Evolutionary conservation across 1,140 invertebrate genomes (phyloP), one percentile per base, ranked within the genome.

Genomic region (Goniozus legneri): DNA sequence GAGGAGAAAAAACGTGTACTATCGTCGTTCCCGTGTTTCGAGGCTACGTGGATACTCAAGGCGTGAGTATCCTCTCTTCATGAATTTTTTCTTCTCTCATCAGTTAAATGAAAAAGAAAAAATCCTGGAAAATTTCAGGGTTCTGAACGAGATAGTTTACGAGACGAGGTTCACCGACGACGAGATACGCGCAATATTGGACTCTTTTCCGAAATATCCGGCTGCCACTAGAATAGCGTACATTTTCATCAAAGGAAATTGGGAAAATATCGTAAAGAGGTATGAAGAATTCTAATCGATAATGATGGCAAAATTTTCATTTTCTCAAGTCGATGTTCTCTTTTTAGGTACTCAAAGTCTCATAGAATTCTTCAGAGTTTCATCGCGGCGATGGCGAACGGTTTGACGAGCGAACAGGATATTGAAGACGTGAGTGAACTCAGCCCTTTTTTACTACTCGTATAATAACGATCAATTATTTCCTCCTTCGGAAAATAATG

Each of bases 21-120:
- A 10, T 64, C 59, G 2, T 59, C 68, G 8, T 59, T 67, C 37
- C 60, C 60, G 12, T 72, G 69, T 27, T 69, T 71, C 39, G 60
- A 72, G 44, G 57, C 56, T 8, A 56, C 67, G 0, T 64, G 65
- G 61, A 62, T 72, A 21, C 37, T 71, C 12, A 60, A 71, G 43
- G 53, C 56, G 69, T 72, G 36, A 68, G 60, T 58, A 34, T 30
- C 30, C 30, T 10, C n/a, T 27, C 24, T n/a, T 15, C 16, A 22
- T 27, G 15, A n/a, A 8, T 31, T 2, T 2, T 16, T 31, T 8
- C 31, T 13, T 43, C n/a, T 34, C 15, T 13, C 32, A 34, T 34
- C 13, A 13, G 6, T 15, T 8, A 13, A 13, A 27, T 6, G 10
- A 6, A 6, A 27, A 6, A 27, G 4, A 6, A 27, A 16, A 35